Evolutionary conservation across 2,797 vertebrate genomes (phyloP).

Genomic region (Lindbergichthys nudifrons): DNA sequence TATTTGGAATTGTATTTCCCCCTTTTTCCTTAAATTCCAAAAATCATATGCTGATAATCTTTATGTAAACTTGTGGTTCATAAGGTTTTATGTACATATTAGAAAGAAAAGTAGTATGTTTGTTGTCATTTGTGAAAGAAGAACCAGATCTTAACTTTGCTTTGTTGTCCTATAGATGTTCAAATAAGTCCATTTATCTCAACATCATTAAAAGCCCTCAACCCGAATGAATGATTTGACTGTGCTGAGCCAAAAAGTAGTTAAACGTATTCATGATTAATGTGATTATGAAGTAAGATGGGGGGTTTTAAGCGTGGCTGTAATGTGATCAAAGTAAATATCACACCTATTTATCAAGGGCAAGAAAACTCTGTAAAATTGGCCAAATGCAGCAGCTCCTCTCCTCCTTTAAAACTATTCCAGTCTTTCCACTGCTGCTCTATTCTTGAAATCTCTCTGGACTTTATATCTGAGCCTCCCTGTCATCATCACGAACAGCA

Average conservation of each 20-base stretch:
- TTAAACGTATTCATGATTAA: neutral
- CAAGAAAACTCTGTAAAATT: neutral
- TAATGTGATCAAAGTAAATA: neutral
- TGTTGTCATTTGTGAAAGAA: neutral
- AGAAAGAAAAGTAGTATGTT: neutral
- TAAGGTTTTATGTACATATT: neutral
- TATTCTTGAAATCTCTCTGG: slow-evolving; percentile 62
- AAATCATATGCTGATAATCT: neutral
- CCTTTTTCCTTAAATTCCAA: neutral
- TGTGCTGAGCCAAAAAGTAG: rapidly evolving
- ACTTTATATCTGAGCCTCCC: slow-evolving; percentile 47
- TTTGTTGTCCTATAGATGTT: neutral
- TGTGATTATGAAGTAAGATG: neutral
- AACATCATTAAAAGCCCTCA: neutral
- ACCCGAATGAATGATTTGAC: neutral
- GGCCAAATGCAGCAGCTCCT: neutral
- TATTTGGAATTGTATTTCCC: neutral
- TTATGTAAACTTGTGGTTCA: neutral
- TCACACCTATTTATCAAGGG: neutral
- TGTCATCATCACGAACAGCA: slow-evolving; percentile 57
- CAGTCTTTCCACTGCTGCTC: slow-evolving; percentile 45
- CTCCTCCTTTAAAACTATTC: slow-evolving; percentile 28
- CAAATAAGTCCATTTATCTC: neutral
- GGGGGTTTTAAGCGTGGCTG: neutral
- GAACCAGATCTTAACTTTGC: neutral